phyloP scores from a whole-genome alignment of 2,113 vertebrate genomes.

The Ascaphus truei region DNA sequence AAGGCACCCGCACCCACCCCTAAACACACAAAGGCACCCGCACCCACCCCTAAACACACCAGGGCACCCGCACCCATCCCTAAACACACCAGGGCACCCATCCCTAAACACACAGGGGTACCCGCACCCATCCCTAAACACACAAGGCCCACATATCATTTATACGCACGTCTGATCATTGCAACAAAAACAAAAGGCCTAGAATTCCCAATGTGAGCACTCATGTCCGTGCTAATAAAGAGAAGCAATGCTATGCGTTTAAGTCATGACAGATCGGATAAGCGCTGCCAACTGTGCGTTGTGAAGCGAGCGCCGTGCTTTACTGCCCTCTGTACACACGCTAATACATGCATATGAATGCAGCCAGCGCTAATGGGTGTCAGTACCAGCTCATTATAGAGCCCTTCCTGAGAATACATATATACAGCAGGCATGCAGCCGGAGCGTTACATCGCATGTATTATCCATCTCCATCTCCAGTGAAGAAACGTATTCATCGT shows the following conservation, averaged over 20 bases:
- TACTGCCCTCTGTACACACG: neutral
- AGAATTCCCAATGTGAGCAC: conserved; percentile 45
- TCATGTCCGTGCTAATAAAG: conserved; percentile 43
- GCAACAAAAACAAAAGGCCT: conserved; percentile 35
- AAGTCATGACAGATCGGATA: conserved; percentile 37
- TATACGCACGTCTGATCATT: conserved; percentile 51
- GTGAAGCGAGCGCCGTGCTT: conserved; percentile 24
- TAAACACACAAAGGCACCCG: no score
- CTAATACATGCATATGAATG: neutral
- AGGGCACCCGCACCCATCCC: no score
- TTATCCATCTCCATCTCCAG: neutral
- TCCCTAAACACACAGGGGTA: no score
- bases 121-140: neutral
- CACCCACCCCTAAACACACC: no score
- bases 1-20: no score
- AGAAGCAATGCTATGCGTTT: conserved; percentile 30
- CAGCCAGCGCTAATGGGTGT: neutral
- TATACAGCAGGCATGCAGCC: neutral
- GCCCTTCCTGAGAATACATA: neutral
- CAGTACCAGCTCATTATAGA: neutral
- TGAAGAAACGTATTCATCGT: neutral
- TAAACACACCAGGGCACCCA: no score
- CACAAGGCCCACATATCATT: conserved; percentile 3
- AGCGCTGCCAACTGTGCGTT: conserved; percentile 37
- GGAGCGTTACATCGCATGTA: no score